Percentiles rank a stretch among this genome's conserved stretches.
Evolutionary conservation across 2,888 invertebrate species (phyloP).

Genomic region (Carterocephalus palaemon): DNA sequence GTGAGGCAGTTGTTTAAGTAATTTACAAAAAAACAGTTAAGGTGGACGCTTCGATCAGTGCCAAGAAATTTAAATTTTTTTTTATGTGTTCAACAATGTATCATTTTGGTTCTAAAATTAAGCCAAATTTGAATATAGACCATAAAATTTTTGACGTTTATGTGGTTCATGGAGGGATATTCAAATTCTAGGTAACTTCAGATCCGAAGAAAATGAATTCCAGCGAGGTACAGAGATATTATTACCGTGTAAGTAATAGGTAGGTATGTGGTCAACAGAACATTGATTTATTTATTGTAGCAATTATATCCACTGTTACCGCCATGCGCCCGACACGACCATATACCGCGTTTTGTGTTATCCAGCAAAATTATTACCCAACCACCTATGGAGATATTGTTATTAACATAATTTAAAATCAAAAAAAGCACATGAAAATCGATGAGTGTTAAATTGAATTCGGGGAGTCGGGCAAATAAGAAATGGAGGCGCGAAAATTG

Average conservation of each 20-base stretch:
- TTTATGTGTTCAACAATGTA: too few relatives aligned
- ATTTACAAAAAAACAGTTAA: too few relatives aligned
- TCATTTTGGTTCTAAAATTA: too few relatives aligned
- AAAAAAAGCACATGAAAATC: constrained; percentile 61
- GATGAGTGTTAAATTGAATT: constrained; percentile 77
- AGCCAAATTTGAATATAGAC: too few relatives aligned
- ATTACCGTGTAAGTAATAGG: background rate
- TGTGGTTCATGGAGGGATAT: too few relatives aligned
- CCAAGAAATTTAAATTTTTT: too few relatives aligned
- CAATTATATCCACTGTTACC: constrained; percentile 16
- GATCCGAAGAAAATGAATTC: too few relatives aligned
- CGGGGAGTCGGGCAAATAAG: constrained; percentile 70
- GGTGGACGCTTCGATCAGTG: too few relatives aligned
- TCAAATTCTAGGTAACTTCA: too few relatives aligned
- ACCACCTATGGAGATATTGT: constrained; percentile 55
- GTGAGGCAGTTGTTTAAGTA: constrained; percentile 7
- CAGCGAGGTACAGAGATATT: too few relatives aligned
- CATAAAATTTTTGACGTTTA: too few relatives aligned
- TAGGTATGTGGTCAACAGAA: constrained; percentile 9
- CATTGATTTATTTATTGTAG: constrained; percentile 14
- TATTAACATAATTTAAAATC: constrained; percentile 67
- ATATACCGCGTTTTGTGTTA: constrained; percentile 56
- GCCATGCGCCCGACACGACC: too few relatives aligned
- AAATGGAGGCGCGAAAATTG: constrained; percentile 73
- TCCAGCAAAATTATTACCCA: constrained; percentile 58